Conservation (phyloP, 92 coral and sea anemone species). For the Paramuricea clavata region DNA sequence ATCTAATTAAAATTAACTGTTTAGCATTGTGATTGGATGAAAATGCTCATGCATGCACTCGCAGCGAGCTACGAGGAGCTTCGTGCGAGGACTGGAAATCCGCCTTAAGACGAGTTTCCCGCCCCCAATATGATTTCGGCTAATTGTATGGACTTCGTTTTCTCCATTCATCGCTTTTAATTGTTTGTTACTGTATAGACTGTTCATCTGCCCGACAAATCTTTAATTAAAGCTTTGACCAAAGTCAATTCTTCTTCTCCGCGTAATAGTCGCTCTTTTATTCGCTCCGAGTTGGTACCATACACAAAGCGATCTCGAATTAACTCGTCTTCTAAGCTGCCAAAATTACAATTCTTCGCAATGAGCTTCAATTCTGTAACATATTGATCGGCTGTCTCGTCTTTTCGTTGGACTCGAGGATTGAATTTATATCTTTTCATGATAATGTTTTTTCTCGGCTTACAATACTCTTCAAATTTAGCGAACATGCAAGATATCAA, state of each 20-base stretch:
- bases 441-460: constrained; percentile 19
- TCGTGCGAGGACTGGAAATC: no score
- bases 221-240: neutral
- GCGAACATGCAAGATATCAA: constrained; percentile 9
- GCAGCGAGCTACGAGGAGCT: no score
- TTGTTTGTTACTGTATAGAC: neutral
- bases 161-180: constrained; percentile 13
- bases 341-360: constrained; percentile 46
- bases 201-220: neutral
- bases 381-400: no score
- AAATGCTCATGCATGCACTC: no score
- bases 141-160: neutral
- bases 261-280: constrained; percentile 34
- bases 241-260: constrained; percentile 17
- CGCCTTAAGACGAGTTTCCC: no score
- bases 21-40: no score
- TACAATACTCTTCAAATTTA: constrained; percentile 33
- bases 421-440: constrained; percentile 42
- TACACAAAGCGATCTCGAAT: constrained; percentile 28
- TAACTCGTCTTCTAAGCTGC: constrained; percentile 41
- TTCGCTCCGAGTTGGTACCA: constrained; percentile 20
- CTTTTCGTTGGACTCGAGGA: constrained; percentile 12
- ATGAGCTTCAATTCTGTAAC: no score
- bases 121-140: no score
- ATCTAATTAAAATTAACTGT: no score